Conservation (phyloP, 2,113 vertebrate species). For the Xenotilapia leptura region DNA sequence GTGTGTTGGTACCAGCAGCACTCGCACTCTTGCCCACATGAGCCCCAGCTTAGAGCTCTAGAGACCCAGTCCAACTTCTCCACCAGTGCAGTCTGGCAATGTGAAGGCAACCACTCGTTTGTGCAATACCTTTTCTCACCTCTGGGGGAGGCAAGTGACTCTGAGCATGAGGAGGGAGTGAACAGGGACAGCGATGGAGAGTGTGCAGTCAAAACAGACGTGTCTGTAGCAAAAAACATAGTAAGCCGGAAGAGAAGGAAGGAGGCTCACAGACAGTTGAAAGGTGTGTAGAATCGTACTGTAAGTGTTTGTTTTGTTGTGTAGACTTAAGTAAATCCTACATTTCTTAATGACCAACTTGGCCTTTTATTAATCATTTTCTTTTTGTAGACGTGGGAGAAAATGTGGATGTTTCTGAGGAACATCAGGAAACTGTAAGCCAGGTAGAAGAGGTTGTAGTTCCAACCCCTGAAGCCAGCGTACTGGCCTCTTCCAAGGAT, state of each 20-base stretch:
- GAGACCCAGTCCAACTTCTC: constrained; percentile 75
- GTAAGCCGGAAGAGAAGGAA: constrained; percentile 26
- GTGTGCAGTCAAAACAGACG: neutral
- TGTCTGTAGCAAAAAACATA: neutral
- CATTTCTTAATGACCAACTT: neutral
- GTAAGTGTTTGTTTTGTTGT: neutral
- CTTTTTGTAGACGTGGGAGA: constrained; percentile 15
- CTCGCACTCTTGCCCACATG: constrained; percentile 76
- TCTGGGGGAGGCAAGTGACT: constrained; percentile 70
- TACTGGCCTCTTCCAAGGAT: constrained; percentile 5
- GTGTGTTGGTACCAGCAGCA: constrained; percentile 88
- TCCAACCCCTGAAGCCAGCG: neutral
- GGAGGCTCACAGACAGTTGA: constrained; percentile 13
- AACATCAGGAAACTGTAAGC: neutral
- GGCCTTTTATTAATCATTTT: neutral
- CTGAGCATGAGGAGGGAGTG: constrained; percentile 55
- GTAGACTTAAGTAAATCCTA: neutral
- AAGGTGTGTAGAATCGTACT: constrained; percentile 9
- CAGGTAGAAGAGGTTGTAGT: neutral
- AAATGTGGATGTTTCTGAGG: constrained; percentile 20
- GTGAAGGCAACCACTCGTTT: constrained; percentile 80
- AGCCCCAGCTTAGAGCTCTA: constrained; percentile 78
- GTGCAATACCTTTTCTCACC: constrained; percentile 82
- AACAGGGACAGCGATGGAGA: neutral
- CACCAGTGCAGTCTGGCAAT: constrained; percentile 83